Conservation (phyloP, 2,888 invertebrate species). For the Caenorhabditis sinica region DNA sequence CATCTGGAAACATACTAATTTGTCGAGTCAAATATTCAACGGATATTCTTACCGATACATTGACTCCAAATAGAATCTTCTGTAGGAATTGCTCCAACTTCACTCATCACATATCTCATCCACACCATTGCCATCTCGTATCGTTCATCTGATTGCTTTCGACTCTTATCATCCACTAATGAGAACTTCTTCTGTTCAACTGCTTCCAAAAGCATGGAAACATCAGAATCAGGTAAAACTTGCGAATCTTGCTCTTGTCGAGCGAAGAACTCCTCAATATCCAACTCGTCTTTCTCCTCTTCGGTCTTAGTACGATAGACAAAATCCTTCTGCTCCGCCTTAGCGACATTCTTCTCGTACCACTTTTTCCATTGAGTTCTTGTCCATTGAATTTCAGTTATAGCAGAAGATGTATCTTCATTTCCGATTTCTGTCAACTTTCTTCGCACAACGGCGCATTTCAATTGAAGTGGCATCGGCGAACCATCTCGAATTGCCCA, state of each 20-base stretch:
- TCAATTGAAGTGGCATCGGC: constrained; percentile 72
- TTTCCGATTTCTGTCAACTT: constrained; percentile 40
- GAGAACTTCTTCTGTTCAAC: constrained; percentile 49
- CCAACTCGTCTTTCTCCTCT: constrained; percentile 75
- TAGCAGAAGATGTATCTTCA: constrained; percentile 26
- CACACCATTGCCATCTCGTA: constrained; percentile 69
- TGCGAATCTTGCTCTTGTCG: constrained; percentile 57
- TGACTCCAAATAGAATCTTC: constrained; percentile 26
- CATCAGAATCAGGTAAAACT: constrained; percentile 62
- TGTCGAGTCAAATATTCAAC: too few species aligned
- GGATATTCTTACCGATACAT: constrained; percentile 53
- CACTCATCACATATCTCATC: constrained; percentile 70
- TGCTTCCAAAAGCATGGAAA: constrained; percentile 67
- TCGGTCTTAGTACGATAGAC: constrained; percentile 76
- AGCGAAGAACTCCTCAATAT: constrained; percentile 68
- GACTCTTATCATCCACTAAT: constrained; percentile 44
- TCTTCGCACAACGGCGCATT: constrained; percentile 64
- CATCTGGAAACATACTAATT: constrained; percentile 22
- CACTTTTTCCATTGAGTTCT: constrained; percentile 75
- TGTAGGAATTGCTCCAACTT: constrained; percentile 51
- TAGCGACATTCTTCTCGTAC: constrained; percentile 73
- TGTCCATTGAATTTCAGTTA: constrained; percentile 71
- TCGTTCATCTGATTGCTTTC: constrained; percentile 41
- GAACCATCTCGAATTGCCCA: constrained; percentile 71
- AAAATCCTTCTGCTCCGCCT: constrained; percentile 74